These are phyloP conservation scores for Gastracanthus pulcherrimus DNA, from an alignment of 2,888 invertebrate genomes.

Conservation along the genomic window DNA sequence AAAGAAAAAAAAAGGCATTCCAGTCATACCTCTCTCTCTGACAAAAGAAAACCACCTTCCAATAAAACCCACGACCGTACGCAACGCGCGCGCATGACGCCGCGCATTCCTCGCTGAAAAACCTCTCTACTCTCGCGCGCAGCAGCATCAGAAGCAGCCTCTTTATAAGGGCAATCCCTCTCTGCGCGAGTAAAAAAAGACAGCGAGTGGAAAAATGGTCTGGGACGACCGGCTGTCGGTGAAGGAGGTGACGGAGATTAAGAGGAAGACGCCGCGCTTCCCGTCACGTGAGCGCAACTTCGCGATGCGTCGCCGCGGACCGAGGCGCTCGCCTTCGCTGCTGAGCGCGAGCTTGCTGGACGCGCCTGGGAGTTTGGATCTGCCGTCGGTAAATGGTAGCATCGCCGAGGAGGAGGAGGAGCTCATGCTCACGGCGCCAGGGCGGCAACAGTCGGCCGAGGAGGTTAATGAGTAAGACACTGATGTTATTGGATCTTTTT, in stretches of 20 bases:
- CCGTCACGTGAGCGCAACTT: constrained; percentile 85
- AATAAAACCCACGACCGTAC: neutral
- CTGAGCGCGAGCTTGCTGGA: constrained; percentile 42
- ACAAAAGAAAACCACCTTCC: neutral
- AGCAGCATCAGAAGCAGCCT: neutral
- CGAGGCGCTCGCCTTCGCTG: constrained; percentile 62
- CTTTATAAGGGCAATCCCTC: no score
- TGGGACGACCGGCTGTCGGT: constrained; percentile 72
- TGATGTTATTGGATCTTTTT: no score
- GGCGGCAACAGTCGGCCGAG: neutral
- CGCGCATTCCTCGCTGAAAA: neutral
- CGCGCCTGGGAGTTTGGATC: neutral
- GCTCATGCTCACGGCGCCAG: neutral
- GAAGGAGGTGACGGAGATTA: constrained; percentile 74
- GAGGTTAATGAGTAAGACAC: constrained; percentile 27
- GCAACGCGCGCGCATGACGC: neutral
- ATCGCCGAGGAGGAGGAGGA: constrained; percentile 20
- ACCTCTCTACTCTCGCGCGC: no score
- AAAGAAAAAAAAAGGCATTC: no score
- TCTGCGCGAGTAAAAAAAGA: no score
- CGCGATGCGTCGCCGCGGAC: constrained; percentile 81
- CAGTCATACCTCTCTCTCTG: no score
- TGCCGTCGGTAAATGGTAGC: neutral
- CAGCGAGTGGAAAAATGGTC: constrained; percentile 66
- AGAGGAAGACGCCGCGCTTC: constrained; percentile 82